Base-by-base conservation (phyloP, 2,888 invertebrate species). In the Noctua comes region DNA sequence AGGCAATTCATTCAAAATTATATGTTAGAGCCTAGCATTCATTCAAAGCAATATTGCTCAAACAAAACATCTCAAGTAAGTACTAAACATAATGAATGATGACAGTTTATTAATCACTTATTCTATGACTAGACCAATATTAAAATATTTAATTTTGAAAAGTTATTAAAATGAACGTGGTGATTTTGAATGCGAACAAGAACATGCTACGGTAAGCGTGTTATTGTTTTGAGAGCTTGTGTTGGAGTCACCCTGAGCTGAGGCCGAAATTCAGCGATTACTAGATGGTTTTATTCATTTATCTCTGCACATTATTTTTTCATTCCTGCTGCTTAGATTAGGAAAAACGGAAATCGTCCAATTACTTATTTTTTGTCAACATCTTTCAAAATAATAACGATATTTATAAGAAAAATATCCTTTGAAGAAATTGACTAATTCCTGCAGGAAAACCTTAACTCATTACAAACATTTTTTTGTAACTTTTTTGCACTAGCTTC, bases 41-140 rank as follows among this genome's bases (percentile, higher is more conserved):
- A 68, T 79, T 68, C 64, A 84, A 86, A 80, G 85, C 76, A 76
- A 64, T 65, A 27, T 62, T 48, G 75, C 57, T 66, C 65, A 73
- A 76, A 73, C 68, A 68, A 81, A 68, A 65, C 68, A 70, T 73
- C 54, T 73, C 31, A 76, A 71, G 54, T 79, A 75, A 79, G 77
- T 82, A 77, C 64, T 77, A 59, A 79, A 73, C 36, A 77, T 68
- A 69, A 82, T 71, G 72, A 70, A 80, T 66, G 43, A 74, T 68
- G 64, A 69, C n/a, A 77, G 24, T 73, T 65, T 77, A 83, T 68
- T 83, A 77, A 82, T 79, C 73, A 65, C 89, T 88, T 89, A 89
- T 76, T 79, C 87, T 89, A 89, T 89, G 89, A 89, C 89, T 89
- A 89, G 89, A 89, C 27, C 82, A 73, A 75, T 79, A 81, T 69